Evolutionary conservation across 2,888 invertebrate species (phyloP), one percentile per base, ranked within the genome.

Genomic region (Philereme vetulata): DNA sequence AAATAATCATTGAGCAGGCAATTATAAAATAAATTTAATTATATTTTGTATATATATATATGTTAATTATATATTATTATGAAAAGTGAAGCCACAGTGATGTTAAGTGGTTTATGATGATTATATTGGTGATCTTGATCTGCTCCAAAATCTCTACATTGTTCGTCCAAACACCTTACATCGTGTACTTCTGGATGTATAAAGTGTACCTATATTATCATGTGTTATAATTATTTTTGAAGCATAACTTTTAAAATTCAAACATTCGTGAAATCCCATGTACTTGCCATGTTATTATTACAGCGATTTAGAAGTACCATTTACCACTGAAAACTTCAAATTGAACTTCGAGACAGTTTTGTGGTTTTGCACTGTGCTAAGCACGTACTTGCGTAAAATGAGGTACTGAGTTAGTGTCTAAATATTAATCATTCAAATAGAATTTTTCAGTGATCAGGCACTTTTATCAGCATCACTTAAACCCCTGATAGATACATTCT

Each of bases 291-390:
- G 21, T 21, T 36, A 57, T 49, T 50, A 38, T 60, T 51, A 54
- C 66, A 67, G 77, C 74, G 76, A 75, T 80, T 79, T 79, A 70
- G 75, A 75, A 72, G 76, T 72, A 64, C 21, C 21, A 67, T 1
- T 48, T 51, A 62, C 73, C 76, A 80, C 74, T 74, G 72, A 73
- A 75, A 74, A 75, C 68, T 73, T 74, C 70, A 71, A 71, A 66
- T 35, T 49, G 35, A 53, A 11, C 34, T 7, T 34, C 44, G 43
- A 36, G 33, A 10, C 68, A 64, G 63, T 66, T 66, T 60, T 67
- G 66, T 64, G 62, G 44, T 59, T 4, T 5, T 51, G 65, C 67
- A 67, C 65, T 56, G 58, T 65, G 59, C 64, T 57, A 47, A 50
- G 44, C 55, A 64, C 57, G 47, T 59, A 56, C 46, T 57, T 57